These are phyloP conservation scores for Gastracanthus pulcherrimus DNA, from an alignment of 2,888 invertebrate species.

Conservation along the genomic window DNA sequence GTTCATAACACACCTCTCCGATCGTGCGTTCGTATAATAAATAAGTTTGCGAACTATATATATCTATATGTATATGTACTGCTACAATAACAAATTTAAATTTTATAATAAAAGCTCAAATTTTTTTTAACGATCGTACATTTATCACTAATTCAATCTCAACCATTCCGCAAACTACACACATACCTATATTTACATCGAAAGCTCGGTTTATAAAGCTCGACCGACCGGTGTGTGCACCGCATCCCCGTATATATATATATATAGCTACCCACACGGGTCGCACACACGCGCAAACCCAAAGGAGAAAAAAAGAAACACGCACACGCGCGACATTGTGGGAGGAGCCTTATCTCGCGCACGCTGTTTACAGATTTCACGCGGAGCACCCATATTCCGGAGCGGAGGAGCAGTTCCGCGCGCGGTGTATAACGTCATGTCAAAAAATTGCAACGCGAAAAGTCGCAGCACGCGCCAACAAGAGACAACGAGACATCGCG, in stretches of 20 bases:
- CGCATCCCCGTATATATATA: no score
- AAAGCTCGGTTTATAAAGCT: background rate
- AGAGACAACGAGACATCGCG: background rate
- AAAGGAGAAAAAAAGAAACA: background rate
- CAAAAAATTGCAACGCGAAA: constrained; percentile 44
- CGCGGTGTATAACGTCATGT: constrained; percentile 32
- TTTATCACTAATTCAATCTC: background rate
- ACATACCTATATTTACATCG: background rate
- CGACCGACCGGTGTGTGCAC: no score
- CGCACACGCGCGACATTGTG: constrained; percentile 6
- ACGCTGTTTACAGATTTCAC: constrained; percentile 40
- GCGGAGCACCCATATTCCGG: background rate
- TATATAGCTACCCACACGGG: no score
- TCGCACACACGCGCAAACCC: no score
- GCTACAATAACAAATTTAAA: background rate
- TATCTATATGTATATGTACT: background rate
- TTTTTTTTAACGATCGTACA: background rate
- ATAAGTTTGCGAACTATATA: background rate
- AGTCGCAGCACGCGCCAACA: background rate
- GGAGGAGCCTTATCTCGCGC: constrained; percentile 18
- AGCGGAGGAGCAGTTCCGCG: background rate
- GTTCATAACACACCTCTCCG: background rate
- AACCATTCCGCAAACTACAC: no score
- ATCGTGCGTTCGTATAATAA: background rate
- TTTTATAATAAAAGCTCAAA: constrained; percentile 1